phyloP scores from a whole-genome alignment of 2,888 invertebrate genomes.

The Caenorhabditis drosophilae region DNA sequence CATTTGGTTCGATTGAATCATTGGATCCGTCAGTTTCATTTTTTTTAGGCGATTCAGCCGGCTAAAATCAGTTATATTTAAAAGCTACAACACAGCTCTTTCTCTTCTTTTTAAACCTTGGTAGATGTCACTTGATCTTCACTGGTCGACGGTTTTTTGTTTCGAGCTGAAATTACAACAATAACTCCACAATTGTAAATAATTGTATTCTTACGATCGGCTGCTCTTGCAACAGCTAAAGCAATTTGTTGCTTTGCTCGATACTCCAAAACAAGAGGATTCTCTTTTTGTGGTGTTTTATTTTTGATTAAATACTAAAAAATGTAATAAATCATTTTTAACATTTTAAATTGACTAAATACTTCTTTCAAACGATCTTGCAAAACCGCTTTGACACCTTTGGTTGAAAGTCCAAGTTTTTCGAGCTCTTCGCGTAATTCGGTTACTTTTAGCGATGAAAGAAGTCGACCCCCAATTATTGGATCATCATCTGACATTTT shows the following conservation, averaged over 20 bases:
- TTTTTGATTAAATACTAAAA: not conserved
- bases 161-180: conserved; percentile 3
- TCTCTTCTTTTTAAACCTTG: not conserved
- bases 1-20: not conserved
- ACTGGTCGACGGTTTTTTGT: conserved; percentile 2
- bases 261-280: conserved; percentile 36
- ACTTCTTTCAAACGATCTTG: conserved; percentile 50
- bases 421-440: conserved; percentile 58
- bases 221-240: conserved; percentile 14
- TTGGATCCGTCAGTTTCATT: not conserved
- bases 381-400: conserved; percentile 58
- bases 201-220: conserved; percentile 5
- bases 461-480: conserved; percentile 44
- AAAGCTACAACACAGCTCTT: not conserved
- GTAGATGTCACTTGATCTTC: conserved; percentile 1
- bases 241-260: conserved; percentile 32
- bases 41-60: too few relatives aligned
- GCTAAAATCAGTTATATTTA: too few relatives aligned
- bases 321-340: not conserved
- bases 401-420: conserved; percentile 48
- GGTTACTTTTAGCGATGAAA: conserved; percentile 55
- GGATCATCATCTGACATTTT: conserved; percentile 49
- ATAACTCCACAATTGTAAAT: too few relatives aligned
- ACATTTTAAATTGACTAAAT: not conserved
- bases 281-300: conserved; percentile 8